Evolutionary conservation across 2,888 invertebrate genomes (phyloP), one percentile per base, ranked within the genome.

Genomic region (Chrysomela aeneicollis): DNA sequence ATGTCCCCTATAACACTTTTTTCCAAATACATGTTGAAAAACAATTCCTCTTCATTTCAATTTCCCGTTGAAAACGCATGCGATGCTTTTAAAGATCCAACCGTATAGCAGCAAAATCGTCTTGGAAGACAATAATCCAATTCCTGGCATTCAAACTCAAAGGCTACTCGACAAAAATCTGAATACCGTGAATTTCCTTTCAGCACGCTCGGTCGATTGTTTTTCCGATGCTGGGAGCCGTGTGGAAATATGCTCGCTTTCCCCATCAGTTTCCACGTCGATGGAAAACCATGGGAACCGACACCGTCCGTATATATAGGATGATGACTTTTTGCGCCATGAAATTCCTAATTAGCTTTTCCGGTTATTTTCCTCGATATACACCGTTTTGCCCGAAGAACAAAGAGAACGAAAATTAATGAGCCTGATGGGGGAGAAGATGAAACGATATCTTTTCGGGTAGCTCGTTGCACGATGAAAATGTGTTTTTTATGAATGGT

Each of bases 381-480:
- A 35, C 10, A 6, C 1, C 1, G 4, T 3, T 26, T 10, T 6
- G 2, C 2, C 1, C 5, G 32, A 10, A 35, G 32, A 35, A 35
- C 50, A 26, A 26, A 50, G 50, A 12, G 4, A 17, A 18, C 26
- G 12, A 15, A 50, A 50, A 50, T 50, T 21, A n/a, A 50, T 50
- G 21, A 22, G 21, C n/a, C 50, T 50, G 19, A 57, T 42, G 37
- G n/a, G 37, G 19, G 35, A 6, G 46, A 57, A 57, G 18, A 47
- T 47, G 15, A 19, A 58, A 58, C 17, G 47, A 47, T 35, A 35
- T 35, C 26, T 58, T 47, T 32, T 26, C 30, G 26, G 26, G 10
- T 10, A 49, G 49, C 26, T 26, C 58, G 30, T 47, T 58, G 46
- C 49, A 46, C 58, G 18, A 58, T n/a, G 32, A 30, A 58, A 58